Evolutionary conservation across 1,140 invertebrate genomes (phyloP), one percentile per base, ranked within the genome.

Genomic region (Saccostrea echinata): DNA sequence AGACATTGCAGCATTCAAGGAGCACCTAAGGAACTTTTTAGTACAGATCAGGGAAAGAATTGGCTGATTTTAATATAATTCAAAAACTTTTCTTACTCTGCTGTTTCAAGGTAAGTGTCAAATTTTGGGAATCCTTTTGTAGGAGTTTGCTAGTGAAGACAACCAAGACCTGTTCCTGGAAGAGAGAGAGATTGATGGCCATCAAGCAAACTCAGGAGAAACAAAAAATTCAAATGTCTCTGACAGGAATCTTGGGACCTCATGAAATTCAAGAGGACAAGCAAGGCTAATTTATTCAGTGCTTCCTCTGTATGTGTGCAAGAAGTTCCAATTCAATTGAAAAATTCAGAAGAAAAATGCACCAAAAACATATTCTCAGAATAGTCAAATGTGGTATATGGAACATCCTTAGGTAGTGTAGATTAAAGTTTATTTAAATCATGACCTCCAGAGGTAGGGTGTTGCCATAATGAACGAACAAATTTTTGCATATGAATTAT

Each of bases 141-240:
- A 99, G 98, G 98, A 99, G 96, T 99, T 98, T 94, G 98, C 98
- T 51, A 99, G 99, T 35, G 98, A 99, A 95, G 99, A 99, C 94
- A 98, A 99, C 95, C 97, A 97, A 89, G 99, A 99, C 95, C 95
- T 99, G 90, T 99, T 98, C 95, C 95, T 99, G 91, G 99, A 99
- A 94, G 99, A 99, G 94, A 96, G 98, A 92, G 98, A 99, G 95
- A n/a, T n/a, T n/a, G n/a, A 96, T 96, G 81, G 97, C 97, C 81
- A 96, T 99, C 76, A 96, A 97, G 90, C 95, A 96, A 92, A 98
- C 98, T 24, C 98, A 99, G 94, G 97, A 99, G 92, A 99, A 99
- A 95, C 96, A 98, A 92, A 97, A 97, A 94, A 96, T 98, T 87
- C 98, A 99, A 95, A 96, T 98, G 95, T 97, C 97, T 84, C 98